Conservation (phyloP, 2,797 vertebrate genomes). For the Pterois miles region DNA sequence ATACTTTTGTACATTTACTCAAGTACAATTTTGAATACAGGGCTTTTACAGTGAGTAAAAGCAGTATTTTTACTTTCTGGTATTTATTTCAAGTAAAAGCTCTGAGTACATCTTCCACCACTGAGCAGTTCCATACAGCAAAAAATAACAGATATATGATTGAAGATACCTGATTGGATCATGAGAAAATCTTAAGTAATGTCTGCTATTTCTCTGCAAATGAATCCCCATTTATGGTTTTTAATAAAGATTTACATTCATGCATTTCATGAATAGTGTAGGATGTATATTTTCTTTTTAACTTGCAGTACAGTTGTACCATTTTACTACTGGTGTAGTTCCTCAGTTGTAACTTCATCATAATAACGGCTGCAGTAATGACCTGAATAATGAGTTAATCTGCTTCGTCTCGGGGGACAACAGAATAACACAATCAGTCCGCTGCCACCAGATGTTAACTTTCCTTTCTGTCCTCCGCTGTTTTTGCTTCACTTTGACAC, state of each 20-base stretch:
- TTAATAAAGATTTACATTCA: not conserved
- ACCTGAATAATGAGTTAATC: conserved; percentile 64
- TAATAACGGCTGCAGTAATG: conserved; percentile 44
- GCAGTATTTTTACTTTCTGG: too few species aligned
- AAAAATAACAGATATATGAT: not conserved
- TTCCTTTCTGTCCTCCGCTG: conserved; percentile 41
- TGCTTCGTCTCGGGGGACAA: conserved; percentile 45
- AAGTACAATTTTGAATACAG: not conserved
- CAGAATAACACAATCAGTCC: conserved; percentile 59
- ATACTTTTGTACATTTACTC: not conserved
- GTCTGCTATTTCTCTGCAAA: not conserved
- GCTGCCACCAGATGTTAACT: conserved; percentile 65
- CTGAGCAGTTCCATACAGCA: not conserved
- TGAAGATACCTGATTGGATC: not conserved
- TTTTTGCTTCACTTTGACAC: conserved; percentile 58
- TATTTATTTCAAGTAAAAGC: not conserved
- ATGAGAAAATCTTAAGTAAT: not conserved
- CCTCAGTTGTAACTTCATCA: not conserved
- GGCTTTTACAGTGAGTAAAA: not conserved
- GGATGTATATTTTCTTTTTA: not conserved
- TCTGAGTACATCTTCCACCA: not conserved
- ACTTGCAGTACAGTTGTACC: not conserved
- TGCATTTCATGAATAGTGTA: not conserved
- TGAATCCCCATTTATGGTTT: not conserved
- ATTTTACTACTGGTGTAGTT: not conserved